Evolutionary conservation across 2,113 vertebrate species (phyloP), one percentile per base, ranked within the genome.

Genomic region (Cyprinodon variegatus): DNA sequence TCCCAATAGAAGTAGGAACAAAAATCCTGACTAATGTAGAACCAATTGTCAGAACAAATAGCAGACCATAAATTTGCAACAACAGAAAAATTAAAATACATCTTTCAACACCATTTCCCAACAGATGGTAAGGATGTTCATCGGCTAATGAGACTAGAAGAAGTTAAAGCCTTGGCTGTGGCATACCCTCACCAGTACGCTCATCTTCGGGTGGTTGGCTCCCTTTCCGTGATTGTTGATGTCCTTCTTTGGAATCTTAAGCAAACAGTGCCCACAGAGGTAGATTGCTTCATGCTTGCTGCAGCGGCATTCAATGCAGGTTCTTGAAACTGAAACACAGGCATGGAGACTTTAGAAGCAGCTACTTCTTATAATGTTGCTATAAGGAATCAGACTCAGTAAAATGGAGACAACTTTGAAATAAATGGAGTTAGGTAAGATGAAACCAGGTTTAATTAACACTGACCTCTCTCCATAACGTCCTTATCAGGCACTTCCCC

Each of bases 221-320:
- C 74, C 61, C 3, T 37, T 68, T 4, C 88, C 1, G 8, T 91
- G 88, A 22, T 11, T 40, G 67, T 77, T 1, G 22, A 85, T 20
- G 3, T 71, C 29, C 12, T 61, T 43, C 59, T 85, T 70, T 4
- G 15, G 20, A 65, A 88, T 43, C 68, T 20, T 78, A 48, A 65
- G 14, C 36, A 10, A 38, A 72, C 90, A 89, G 81, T 72, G 65
- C 36, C 81, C 17, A 46, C 88, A 91, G 3, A 88, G 70, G 65
- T 85, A 86, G 65, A 88, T 3, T 3, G 74, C 70, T 6, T 69
- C 50, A 14, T 0, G 38, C 0, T 4, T 20, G 39, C 64, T 68
- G 72, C 65, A 84, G 3, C 11, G 0, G 69, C 84, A 87, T 76
- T 85, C 68, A 38, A 85, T 0, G 38, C 86, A 65, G 1, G 15